Conservation (phyloP, 2,797 vertebrate genomes). For the Microchirus variegatus region DNA sequence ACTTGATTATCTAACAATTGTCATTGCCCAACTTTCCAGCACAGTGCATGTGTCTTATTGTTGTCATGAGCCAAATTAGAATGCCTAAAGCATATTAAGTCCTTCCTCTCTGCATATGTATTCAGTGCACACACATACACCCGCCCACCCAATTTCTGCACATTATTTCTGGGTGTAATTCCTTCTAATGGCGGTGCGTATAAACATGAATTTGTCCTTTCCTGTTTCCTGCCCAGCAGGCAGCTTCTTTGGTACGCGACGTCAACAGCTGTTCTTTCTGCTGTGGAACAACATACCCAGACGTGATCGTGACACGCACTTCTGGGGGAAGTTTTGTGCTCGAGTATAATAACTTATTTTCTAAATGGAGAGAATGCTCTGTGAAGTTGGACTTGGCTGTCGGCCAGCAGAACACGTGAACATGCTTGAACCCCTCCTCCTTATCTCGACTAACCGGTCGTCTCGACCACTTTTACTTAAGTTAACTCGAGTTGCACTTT, state of each 20-base stretch:
- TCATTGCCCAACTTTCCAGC: conserved; percentile 28
- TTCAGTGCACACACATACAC: conserved; percentile 11
- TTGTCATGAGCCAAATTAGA: conserved; percentile 22
- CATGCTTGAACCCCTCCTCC: background rate
- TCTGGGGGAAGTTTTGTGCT: conserved; percentile 14
- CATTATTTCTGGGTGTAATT: conserved; percentile 20
- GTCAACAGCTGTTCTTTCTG: conserved; percentile 51
- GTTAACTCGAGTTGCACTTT: conserved; percentile 28
- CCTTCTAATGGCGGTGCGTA: conserved; percentile 41
- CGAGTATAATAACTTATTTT: conserved; percentile 7
- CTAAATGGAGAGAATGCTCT: conserved; percentile 2
- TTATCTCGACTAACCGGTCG: conserved; percentile 7
- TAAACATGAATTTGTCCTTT: conserved; percentile 58
- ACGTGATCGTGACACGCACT: conserved; percentile 19
- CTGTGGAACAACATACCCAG: conserved; percentile 41
- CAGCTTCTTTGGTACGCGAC: conserved; percentile 23
- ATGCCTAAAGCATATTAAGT: conserved; percentile 23
- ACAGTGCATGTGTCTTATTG: conserved; percentile 17
- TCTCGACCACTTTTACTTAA: conserved; percentile 17
- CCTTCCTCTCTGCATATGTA: conserved; percentile 8
- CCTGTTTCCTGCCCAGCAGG: conserved; percentile 50
- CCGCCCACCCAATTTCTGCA: conserved; percentile 20
- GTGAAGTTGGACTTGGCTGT: background rate
- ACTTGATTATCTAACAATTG: conserved; percentile 42
- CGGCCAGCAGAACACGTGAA: background rate